Base-by-base conservation (phyloP, 2,113 vertebrate species). In the Madoqua kirkii region DNA sequence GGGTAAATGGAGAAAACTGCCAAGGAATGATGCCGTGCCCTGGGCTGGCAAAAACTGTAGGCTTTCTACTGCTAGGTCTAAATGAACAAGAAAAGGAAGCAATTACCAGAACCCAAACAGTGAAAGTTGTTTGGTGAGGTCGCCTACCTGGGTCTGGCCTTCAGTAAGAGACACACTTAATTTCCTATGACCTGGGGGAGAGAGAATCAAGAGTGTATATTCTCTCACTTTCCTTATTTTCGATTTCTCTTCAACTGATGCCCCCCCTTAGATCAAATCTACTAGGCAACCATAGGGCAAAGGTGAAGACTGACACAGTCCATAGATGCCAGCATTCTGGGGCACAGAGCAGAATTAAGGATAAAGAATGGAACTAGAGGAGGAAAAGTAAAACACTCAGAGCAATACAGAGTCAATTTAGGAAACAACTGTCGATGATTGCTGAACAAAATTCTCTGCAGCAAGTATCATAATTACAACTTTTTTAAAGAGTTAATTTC, bases 231-330 rank as follows among this genome's bases (percentile, higher is more conserved):
- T 13, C 6, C 7, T 85, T 7, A 27, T 3, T n/a, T 67, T 71
- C 10, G 13, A 64, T 23, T 87, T 57, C 14, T 67, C 19, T 71
- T 23, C 6, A 55, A 5, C 14, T 27, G 23, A 40, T 60, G 15
- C 8, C 3, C 11, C 55, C 3, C 50, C 19, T 82, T 21, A 16
- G 4, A 5, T 33, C 12, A 90, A 62, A 83, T 6, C 23, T 62
- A 29, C 14, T 45, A 14, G 43, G 31, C 93, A 67, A 4, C 25
- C 31, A 67, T 1, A 55, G 13, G 12, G 12, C 27, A 95, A 84
- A 59, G 23, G 1, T 84, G 0, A 3, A n/a, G 8, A 85, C 16
- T 50, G 48, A 64, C 4, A 9, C 0, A 19, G 3, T 55, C 43
- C 21, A 29, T 9, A 33, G 27, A 50, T 17, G 5, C 11, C 13